Conservation (phyloP, 2,888 invertebrate species). For the Aproaerema taeniolella region DNA sequence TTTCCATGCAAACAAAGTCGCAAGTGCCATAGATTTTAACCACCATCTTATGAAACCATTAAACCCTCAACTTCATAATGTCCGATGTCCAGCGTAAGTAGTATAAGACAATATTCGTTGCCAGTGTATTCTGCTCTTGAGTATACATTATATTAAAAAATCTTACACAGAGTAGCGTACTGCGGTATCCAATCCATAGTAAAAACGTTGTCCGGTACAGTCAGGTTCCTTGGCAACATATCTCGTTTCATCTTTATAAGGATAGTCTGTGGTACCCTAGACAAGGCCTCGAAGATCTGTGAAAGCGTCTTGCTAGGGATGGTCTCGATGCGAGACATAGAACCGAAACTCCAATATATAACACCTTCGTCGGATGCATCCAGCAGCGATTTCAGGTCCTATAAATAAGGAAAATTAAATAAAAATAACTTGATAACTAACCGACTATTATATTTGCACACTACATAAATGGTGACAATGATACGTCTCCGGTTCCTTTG, state of each 20-base stretch:
- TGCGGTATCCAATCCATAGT: slow-evolving; percentile 76
- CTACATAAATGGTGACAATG: slow-evolving; percentile 1
- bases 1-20: too few relatives aligned
- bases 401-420: slow-evolving; percentile 7
- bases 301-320: slow-evolving; percentile 63
- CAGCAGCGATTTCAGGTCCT: slow-evolving; percentile 61
- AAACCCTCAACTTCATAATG: too few relatives aligned
- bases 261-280: slow-evolving; percentile 69
- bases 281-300: slow-evolving; percentile 68
- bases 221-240: slow-evolving; percentile 58
- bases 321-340: slow-evolving; percentile 75
- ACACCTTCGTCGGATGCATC: slow-evolving; percentile 68
- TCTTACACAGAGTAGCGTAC: slow-evolving; percentile 72
- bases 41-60: too few relatives aligned
- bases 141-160: too few relatives aligned
- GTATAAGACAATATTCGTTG: too few relatives aligned
- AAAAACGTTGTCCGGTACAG: slow-evolving; percentile 67
- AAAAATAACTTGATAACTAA: too few relatives aligned
- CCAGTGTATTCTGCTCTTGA: too few relatives aligned
- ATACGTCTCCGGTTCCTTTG: background rate
- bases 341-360: slow-evolving; percentile 79
- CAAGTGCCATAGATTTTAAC: too few relatives aligned
- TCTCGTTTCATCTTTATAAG: slow-evolving; percentile 74
- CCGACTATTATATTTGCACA: slow-evolving; percentile 11
- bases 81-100: too few relatives aligned